These are phyloP conservation scores for Drosophila arizonae DNA, from an alignment of 1,140 invertebrate genomes.

Conservation along the genomic window DNA sequence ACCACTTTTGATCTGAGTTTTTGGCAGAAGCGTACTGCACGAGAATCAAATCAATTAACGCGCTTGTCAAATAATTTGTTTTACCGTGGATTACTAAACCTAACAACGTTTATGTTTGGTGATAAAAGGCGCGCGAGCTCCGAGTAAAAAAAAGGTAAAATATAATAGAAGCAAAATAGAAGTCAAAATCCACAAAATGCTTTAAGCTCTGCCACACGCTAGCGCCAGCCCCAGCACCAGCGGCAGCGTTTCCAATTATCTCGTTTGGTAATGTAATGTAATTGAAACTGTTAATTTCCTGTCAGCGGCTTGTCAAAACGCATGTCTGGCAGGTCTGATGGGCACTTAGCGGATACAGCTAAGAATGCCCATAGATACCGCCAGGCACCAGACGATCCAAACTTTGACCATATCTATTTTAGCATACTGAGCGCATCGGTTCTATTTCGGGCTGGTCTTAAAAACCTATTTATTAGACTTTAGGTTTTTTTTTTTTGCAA, in stretches of 20 bases:
- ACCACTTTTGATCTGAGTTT: not conserved
- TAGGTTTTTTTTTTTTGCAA: not conserved
- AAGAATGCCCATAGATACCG: not conserved
- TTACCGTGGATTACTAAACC: conserved; percentile 68
- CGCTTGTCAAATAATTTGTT: conserved; percentile 74
- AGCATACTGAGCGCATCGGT: conserved; percentile 21
- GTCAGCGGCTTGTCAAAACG: conserved; percentile 40
- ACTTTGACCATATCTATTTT: conserved; percentile 58
- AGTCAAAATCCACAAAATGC: not conserved
- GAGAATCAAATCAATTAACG: conserved; percentile 76
- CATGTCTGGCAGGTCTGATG: conserved; percentile 15
- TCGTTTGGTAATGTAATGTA: conserved; percentile 44
- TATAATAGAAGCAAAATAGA: conserved; percentile 33
- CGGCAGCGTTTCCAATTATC: conserved; percentile 42
- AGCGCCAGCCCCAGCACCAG: conserved; percentile 12
- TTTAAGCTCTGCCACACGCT: conserved; percentile 59
- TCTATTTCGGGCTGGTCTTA: conserved; percentile 50
- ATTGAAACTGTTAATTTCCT: conserved; percentile 61
- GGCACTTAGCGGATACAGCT: conserved; percentile 14
- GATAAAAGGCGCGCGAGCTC: conserved; percentile 31
- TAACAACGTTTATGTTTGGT: conserved; percentile 52
- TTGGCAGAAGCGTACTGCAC: conserved; percentile 35
- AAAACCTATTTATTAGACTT: conserved; percentile 51
- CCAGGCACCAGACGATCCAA: not conserved
- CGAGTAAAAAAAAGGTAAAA: conserved; percentile 23